These are phyloP conservation scores for Apodemia mormo DNA, from an alignment of 2,888 invertebrate genomes.

Conservation along the genomic window DNA sequence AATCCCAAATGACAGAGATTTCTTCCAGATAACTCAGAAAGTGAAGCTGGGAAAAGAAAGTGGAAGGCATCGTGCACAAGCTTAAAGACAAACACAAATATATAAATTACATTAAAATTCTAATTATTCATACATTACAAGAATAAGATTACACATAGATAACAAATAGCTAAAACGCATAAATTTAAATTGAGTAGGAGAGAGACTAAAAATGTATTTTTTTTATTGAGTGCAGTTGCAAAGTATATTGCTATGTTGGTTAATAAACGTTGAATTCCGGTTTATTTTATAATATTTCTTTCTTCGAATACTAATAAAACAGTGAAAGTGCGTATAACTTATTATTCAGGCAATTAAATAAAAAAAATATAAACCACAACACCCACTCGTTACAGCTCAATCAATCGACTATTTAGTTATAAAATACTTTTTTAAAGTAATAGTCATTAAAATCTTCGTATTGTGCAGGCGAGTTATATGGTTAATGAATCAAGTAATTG, in stretches of 20 bases:
- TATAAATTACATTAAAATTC: too few relatives aligned
- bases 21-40: too few relatives aligned
- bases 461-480: background rate
- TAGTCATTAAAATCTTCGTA: background rate
- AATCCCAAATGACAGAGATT: too few relatives aligned
- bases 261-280: background rate
- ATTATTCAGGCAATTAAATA: slow-evolving; percentile 9
- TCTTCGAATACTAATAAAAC: background rate
- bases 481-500: background rate
- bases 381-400: slow-evolving; percentile 6
- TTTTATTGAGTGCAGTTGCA: background rate
- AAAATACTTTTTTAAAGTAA: slow-evolving; percentile 4
- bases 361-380: background rate
- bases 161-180: too few relatives aligned
- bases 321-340: slow-evolving; percentile 10
- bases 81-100: too few relatives aligned
- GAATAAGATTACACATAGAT: too few relatives aligned
- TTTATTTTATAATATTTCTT: background rate
- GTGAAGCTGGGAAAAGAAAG: too few relatives aligned
- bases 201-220: background rate
- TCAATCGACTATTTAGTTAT: slow-evolving; percentile 15
- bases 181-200: too few relatives aligned
- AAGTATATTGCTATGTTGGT: background rate
- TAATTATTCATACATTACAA: too few relatives aligned
- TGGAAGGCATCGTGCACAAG: too few relatives aligned